Evolutionary conservation across 2,113 vertebrate genomes (phyloP).

Genomic region (Recurvirostra avosetta): DNA sequence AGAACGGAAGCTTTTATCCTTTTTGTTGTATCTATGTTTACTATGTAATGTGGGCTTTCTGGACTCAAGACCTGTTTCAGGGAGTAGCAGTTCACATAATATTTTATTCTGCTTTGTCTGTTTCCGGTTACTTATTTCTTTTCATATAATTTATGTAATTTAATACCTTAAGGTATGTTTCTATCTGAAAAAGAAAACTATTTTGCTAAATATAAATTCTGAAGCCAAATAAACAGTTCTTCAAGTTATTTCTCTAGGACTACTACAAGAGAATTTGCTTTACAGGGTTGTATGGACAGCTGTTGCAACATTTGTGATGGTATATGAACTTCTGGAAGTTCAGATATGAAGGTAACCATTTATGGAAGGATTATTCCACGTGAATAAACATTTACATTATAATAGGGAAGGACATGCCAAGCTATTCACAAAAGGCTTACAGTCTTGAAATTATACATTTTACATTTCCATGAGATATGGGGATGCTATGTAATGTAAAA

Average conservation of each 20-base stretch:
- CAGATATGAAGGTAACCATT: not conserved
- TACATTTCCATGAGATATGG: not conserved
- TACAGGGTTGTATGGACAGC: not conserved
- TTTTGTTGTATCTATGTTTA: not conserved
- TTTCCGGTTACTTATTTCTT: not conserved
- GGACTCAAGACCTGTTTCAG: not conserved
- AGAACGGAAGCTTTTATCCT: not conserved
- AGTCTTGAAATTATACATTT: not conserved
- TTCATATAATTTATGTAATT: not conserved
- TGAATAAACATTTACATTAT: not conserved
- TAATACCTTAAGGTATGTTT: not conserved
- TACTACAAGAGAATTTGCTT: not conserved
- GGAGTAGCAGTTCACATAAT: not conserved
- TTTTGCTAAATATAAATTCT: not conserved
- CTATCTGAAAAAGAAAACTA: not conserved
- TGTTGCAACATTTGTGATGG: conserved; percentile 31
- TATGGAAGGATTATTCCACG: not conserved
- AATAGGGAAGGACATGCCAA: not conserved
- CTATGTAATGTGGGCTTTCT: not conserved
- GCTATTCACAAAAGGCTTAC: not conserved
- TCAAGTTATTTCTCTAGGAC: not conserved
- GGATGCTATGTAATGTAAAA: not conserved
- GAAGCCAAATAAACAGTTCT: conserved; percentile 6
- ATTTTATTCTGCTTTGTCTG: not conserved
- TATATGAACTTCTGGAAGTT: not conserved